Base-by-base conservation (phyloP, 2,797 vertebrate genomes). In the Cyprinella venusta region DNA sequence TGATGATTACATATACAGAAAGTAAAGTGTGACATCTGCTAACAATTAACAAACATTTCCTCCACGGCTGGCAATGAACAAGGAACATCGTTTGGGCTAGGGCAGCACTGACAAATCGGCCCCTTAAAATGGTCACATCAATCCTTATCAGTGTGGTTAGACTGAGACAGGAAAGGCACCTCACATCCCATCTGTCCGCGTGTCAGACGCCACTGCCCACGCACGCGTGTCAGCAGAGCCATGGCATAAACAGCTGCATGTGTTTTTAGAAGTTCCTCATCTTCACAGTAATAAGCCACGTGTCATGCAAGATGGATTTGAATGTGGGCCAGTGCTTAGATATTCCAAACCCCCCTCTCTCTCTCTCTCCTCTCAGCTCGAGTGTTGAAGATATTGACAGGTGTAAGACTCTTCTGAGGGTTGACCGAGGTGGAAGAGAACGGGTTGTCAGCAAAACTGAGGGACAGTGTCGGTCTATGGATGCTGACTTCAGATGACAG, bases 311-410 rank as follows among this genome's bases (percentile, higher is more conserved):
- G 85, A 92, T 50, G 87, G 90, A 93, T 92, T 91, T 93, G 90
- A 93, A 86, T 85, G 85, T 80, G 86, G 88, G 89, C 89, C 87
- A 93, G 90, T 89, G 89, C 90, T 75, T 91, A 87, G 85, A 88
- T 86, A 80, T 89, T 90, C 87, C 86, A 65, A 42, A 59, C 40
- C 30, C 72, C 36, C 83, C n/a, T 88, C 86, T 78, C 77, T 88
- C 82, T 16, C 84, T 81, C 82, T 84, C 40, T 87, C 56, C 85
- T 88, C 65, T 86, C 88, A 67, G 18, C 87, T 90, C 84, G 88
- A 88, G 91, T 90, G 88, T 86, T 83, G 5, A 88, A 95, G 95
- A 95, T 76, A 87, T 81, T 94, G 93, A 93, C 95, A 96, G 95
- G 94, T 94, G 94, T 92, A 91, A 84, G 81, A 84, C 90, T 92